Evolutionary conservation across 2,797 vertebrate species (phyloP).

Genomic region (Amblyraja radiata): DNA sequence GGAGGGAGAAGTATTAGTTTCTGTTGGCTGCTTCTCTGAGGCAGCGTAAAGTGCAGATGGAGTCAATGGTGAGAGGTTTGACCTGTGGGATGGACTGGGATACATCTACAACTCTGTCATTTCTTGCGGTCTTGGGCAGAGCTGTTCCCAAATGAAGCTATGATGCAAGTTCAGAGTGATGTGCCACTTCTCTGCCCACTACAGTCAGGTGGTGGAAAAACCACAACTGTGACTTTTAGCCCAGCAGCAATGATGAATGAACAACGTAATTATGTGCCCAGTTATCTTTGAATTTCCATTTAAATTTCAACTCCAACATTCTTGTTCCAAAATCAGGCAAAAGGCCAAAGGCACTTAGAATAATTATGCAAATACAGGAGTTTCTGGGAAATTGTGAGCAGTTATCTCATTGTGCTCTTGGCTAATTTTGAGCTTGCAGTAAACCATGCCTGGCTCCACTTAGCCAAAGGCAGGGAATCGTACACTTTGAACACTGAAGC

Average conservation of each 20-base stretch:
- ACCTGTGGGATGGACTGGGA: too few species aligned
- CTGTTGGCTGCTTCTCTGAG: too few species aligned
- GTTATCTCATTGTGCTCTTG: background rate
- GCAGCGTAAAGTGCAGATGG: too few species aligned
- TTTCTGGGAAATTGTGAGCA: background rate
- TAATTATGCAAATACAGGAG: background rate
- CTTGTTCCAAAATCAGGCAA: background rate
- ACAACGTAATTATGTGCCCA: background rate
- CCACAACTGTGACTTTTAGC: too few species aligned
- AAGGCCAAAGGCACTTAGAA: background rate
- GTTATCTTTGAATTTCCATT: background rate
- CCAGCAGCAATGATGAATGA: background rate
- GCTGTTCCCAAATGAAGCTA: too few species aligned
- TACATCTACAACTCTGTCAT: too few species aligned
- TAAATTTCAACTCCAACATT: background rate
- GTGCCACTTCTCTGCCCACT: background rate
- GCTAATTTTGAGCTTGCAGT: background rate
- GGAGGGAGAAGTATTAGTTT: too few species aligned
- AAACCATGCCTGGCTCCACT: conserved; percentile 26
- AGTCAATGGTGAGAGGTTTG: too few species aligned
- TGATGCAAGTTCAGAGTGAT: background rate
- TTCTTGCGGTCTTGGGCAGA: too few species aligned
- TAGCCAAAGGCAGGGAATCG: background rate
- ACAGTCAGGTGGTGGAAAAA: background rate
- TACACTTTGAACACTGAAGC: background rate